These are phyloP conservation scores for Cuculus canorus DNA, from an alignment of 2,797 vertebrate genomes.

Conservation along the genomic window DNA sequence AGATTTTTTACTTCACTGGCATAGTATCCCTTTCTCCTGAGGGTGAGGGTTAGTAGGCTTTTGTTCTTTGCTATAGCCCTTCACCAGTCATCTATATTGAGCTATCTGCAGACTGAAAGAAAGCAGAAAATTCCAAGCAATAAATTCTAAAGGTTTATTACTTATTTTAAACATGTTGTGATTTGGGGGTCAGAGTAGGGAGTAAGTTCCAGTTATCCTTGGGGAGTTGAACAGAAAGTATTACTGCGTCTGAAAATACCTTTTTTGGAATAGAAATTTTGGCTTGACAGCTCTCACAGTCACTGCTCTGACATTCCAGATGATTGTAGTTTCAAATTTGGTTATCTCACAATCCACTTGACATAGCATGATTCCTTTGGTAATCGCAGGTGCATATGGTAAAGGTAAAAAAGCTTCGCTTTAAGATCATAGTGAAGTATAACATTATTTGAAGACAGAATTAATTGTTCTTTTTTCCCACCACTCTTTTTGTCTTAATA, in stretches of 20 bases:
- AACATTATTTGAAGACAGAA: background rate
- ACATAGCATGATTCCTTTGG: background rate
- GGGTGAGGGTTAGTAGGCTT: background rate
- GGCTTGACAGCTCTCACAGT: accelerated
- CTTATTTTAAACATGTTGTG: background rate
- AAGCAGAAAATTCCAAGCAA: too few relatives aligned
- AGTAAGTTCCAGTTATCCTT: background rate
- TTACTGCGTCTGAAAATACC: background rate
- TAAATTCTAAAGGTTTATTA: background rate
- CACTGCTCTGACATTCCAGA: background rate
- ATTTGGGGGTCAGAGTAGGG: background rate
- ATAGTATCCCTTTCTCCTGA: background rate
- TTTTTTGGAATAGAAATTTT: background rate
- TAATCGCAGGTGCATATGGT: background rate
- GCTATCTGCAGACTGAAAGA: too few relatives aligned
- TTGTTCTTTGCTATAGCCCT: background rate
- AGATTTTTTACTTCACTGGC: background rate
- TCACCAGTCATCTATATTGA: background rate
- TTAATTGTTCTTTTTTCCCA: background rate
- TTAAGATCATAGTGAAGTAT: background rate
- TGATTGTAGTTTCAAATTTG: background rate
- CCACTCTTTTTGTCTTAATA: slow-evolving; percentile 56
- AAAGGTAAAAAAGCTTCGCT: background rate
- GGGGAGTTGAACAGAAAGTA: background rate
- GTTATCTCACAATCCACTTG: background rate